A percentile compares a stretch with the other conserved stretches of the same genome.
Conservation (phyloP, 2,797 vertebrate species). For the Microctenopoma stevenorrisi region DNA sequence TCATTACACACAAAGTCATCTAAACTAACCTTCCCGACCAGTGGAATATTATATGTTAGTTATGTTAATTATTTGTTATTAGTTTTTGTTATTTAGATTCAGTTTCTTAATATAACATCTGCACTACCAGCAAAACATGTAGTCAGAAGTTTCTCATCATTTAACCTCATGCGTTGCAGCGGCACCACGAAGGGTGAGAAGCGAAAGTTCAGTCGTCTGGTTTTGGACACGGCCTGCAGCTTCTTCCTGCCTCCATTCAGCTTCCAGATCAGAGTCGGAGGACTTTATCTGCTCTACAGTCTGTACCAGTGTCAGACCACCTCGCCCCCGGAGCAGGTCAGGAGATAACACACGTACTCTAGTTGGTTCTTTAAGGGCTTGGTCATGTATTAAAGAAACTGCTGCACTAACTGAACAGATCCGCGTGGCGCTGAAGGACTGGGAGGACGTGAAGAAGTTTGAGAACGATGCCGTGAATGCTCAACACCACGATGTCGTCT, state of each 20-base stretch:
- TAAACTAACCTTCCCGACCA: too few species aligned
- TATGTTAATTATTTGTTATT: too few species aligned
- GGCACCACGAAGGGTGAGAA: constrained; percentile 81
- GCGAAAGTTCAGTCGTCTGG: constrained; percentile 84
- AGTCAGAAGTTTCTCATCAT: not conserved
- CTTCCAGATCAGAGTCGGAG: constrained; percentile 95
- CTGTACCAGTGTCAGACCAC: constrained; percentile 87
- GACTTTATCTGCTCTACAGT: constrained; percentile 91
- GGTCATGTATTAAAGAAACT: accelerated
- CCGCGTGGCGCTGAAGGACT: constrained; percentile 88
- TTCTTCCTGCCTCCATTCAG: constrained; percentile 91
- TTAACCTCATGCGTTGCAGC: constrained; percentile 68
- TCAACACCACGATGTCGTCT: constrained; percentile 89
- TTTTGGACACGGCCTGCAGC: constrained; percentile 79
- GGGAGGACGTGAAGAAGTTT: constrained; percentile 88
- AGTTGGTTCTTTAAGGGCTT: accelerated
- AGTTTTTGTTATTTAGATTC: too few species aligned
- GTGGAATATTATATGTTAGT: too few species aligned
- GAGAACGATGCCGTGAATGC: constrained; percentile 87
- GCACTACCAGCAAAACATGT: too few species aligned
- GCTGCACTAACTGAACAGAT: constrained; percentile 41
- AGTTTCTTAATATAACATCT: too few species aligned
- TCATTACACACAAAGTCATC: not conserved
- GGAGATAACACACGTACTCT: accelerated
- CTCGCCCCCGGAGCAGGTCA: constrained; percentile 89